phyloP scores from a whole-genome alignment of 2,797 vertebrate genomes.

The Xyrichtys novacula region DNA sequence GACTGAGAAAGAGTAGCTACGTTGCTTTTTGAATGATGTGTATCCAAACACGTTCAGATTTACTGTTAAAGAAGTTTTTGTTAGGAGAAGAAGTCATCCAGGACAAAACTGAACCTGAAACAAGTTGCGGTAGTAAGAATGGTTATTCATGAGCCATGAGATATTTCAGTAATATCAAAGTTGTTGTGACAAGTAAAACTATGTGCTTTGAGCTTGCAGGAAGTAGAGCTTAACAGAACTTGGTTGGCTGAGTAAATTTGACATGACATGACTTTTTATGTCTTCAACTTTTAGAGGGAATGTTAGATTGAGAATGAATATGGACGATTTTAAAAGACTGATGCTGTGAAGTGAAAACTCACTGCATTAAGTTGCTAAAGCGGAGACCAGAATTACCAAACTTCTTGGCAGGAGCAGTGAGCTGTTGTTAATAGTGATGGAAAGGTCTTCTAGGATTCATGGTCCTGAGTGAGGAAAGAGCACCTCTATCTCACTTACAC shows the following conservation, averaged over 20 bases:
- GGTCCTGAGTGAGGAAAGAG: slow-evolving; percentile 9
- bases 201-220: neutral
- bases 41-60: no score
- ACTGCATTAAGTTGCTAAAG: neutral
- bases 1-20: no score
- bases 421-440: slow-evolving; percentile 6
- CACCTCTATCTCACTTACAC: neutral
- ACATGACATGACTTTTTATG: neutral
- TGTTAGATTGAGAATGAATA: neutral
- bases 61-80: no score
- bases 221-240: neutral
- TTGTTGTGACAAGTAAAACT: neutral
- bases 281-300: neutral
- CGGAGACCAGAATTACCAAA: slow-evolving; percentile 11
- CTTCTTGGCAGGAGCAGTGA: slow-evolving; percentile 21
- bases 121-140: neutral
- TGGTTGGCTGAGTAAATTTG: neutral
- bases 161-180: neutral
- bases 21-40: no score
- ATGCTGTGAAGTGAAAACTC: neutral
- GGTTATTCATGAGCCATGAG: neutral
- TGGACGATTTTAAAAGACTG: neutral
- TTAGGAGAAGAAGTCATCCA: neutral
- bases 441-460: slow-evolving; percentile 11
- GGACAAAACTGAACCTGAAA: neutral